A percentile compares a stretch with the other conserved stretches of the same genome.
phyloP scores from a whole-genome alignment of 2,888 invertebrate genomes.

The Erpobdella octoculata region DNA sequence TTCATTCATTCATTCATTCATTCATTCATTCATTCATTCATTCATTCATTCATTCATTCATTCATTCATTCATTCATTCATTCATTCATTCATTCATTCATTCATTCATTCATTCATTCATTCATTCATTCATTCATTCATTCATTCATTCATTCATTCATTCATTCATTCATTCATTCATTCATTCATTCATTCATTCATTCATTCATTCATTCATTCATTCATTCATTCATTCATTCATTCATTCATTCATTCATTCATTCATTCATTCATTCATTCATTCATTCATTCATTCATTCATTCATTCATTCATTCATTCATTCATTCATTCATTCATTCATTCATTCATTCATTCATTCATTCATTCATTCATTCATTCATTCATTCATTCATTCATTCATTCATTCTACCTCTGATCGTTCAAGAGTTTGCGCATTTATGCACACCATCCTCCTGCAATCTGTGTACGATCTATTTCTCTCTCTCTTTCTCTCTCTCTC shows the following conservation, averaged over 20 bases:
- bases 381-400: background rate
- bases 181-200: too few relatives aligned
- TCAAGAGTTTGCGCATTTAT: background rate
- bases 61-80: background rate
- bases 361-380: background rate
- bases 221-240: background rate
- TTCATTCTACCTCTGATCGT: background rate
- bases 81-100: background rate
- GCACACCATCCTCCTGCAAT: background rate
- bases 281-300: background rate
- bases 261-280: background rate
- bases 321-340: background rate
- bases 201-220: background rate
- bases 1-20: background rate
- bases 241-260: background rate
- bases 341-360: background rate
- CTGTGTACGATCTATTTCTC: background rate
- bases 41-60: background rate
- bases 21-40: too few relatives aligned
- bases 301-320: background rate
- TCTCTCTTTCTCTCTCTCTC: background rate
- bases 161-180: too few relatives aligned
- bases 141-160: too few relatives aligned
- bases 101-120: too few relatives aligned
- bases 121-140: too few relatives aligned